phyloP scores from a whole-genome alignment of 2,888 invertebrate species.

The Alviniconcha strummeri region DNA sequence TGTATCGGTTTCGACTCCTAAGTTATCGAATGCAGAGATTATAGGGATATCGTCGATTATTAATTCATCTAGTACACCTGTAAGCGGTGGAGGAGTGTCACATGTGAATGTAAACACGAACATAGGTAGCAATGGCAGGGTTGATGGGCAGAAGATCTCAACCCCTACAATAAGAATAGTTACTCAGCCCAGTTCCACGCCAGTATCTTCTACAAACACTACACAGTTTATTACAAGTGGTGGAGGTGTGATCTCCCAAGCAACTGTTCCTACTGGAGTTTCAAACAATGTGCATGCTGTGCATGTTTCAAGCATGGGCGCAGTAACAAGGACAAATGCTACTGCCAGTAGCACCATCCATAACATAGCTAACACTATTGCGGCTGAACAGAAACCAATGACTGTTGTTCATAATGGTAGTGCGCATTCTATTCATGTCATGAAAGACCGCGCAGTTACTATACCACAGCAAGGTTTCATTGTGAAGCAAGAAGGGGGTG shows the following conservation, averaged over 20 bases:
- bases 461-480: constrained; percentile 45
- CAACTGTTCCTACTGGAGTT: constrained; percentile 23
- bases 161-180: constrained; percentile 31
- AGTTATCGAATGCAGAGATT: constrained; percentile 50
- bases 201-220: constrained; percentile 31
- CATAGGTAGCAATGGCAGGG: constrained; percentile 31
- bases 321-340: constrained; percentile 38
- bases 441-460: constrained; percentile 43
- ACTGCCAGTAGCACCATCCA: constrained; percentile 60
- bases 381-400: constrained; percentile 66
- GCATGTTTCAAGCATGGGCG: constrained; percentile 21
- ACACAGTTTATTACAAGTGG: constrained; percentile 34
- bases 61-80: constrained; percentile 53
- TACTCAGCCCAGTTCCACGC: constrained; percentile 24
- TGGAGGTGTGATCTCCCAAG: constrained; percentile 29
- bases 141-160: constrained; percentile 29
- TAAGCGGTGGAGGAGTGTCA: constrained; percentile 42
- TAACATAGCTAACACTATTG: constrained; percentile 62
- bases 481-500: constrained; percentile 46
- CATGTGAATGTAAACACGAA: constrained; percentile 43
- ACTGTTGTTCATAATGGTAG: constrained; percentile 55
- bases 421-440: constrained; percentile 42
- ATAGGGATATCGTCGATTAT: constrained; percentile 65
- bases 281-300: constrained; percentile 34
- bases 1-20: constrained; percentile 23